Evolutionary conservation across 2,888 invertebrate genomes (phyloP).

Genomic region (Megamerina dolium): DNA sequence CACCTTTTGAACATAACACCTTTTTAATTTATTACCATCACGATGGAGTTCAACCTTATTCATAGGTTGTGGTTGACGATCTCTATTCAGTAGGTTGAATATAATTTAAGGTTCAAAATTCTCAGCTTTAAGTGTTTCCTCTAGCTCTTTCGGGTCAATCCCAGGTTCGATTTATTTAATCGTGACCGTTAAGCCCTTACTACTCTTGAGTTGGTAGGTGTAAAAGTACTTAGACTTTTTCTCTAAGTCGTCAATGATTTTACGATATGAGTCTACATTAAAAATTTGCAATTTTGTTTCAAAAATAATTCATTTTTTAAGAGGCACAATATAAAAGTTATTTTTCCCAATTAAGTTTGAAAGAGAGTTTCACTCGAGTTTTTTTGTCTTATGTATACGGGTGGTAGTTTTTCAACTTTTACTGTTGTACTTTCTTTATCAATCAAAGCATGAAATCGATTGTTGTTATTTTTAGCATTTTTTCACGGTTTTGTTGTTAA

Average conservation of each 20-base stretch:
- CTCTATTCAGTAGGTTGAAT: not conserved
- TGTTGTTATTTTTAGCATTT: too few relatives aligned
- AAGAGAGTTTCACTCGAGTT: too few relatives aligned
- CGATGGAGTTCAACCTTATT: not conserved
- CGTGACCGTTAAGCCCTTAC: not conserved
- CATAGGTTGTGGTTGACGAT: not conserved
- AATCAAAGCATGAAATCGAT: too few relatives aligned
- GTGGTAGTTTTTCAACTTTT: not conserved
- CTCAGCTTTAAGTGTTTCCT: not conserved
- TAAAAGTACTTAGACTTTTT: not conserved
- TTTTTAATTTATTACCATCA: too few relatives aligned
- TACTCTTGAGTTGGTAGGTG: not conserved
- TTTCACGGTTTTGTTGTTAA: too few relatives aligned
- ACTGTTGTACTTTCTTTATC: not conserved
- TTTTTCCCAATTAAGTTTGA: too few relatives aligned
- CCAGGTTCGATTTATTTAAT: not conserved
- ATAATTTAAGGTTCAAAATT: not conserved
- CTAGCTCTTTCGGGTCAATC: not conserved
- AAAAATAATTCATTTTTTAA: not conserved
- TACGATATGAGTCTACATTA: not conserved
- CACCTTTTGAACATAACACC: too few relatives aligned
- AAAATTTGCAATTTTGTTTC: not conserved
- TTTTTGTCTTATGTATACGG: too few relatives aligned
- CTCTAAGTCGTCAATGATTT: not conserved
- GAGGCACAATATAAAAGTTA: too few relatives aligned